phyloP scores from a whole-genome alignment of 2,113 vertebrate genomes.

The Phaethon lepturus region DNA sequence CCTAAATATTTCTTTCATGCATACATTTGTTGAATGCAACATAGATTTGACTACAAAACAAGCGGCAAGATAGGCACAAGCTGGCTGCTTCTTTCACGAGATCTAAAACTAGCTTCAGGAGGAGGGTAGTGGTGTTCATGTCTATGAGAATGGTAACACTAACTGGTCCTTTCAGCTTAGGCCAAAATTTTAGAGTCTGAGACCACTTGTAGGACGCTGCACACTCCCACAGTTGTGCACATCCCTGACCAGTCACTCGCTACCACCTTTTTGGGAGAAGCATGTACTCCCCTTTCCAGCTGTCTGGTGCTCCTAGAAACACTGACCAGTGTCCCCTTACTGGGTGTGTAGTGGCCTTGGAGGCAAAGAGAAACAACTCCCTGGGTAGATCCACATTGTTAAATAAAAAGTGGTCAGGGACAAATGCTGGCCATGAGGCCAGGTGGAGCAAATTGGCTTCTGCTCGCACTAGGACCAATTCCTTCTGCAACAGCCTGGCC shows the following conservation, averaged over 20 bases:
- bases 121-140: not conserved
- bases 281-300: not conserved
- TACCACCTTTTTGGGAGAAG: not conserved
- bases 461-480: not conserved
- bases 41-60: not conserved
- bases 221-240: not conserved
- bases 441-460: not conserved
- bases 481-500: not conserved
- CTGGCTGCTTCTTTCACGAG: not conserved
- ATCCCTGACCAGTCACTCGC: not conserved
- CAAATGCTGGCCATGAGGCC: not conserved
- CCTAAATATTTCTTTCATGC: not conserved
- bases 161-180: not conserved
- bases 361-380: not conserved
- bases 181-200: not conserved
- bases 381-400: not conserved
- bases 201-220: not conserved
- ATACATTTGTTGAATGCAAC: not conserved
- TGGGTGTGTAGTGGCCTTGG: not conserved
- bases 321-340: not conserved
- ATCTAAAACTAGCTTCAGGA: not conserved
- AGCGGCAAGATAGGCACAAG: not conserved
- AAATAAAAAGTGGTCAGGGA: not conserved
- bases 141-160: fast-evolving
- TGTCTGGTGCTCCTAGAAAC: not conserved